phyloP scores from a whole-genome alignment of 2,888 invertebrate genomes.

The Pterostichus niger region DNA sequence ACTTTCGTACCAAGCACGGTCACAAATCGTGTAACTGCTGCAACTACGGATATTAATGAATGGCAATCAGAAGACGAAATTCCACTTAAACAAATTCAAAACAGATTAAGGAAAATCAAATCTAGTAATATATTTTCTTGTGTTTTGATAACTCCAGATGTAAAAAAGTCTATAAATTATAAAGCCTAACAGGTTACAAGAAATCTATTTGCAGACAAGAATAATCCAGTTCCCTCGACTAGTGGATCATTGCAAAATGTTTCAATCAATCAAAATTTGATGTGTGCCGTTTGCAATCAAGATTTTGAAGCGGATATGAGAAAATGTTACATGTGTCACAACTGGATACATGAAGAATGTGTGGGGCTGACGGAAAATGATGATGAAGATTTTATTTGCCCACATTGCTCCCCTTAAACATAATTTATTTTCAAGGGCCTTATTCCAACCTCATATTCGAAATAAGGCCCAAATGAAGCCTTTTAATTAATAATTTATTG shows the following conservation, averaged over 20 bases:
- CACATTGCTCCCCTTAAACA: background rate
- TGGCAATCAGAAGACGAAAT: no score
- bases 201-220: no score
- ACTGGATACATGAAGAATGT: slow-evolving; percentile 62
- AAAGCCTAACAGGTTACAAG: no score
- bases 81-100: no score
- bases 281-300: slow-evolving; percentile 53
- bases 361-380: slow-evolving; percentile 55
- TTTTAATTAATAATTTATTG: background rate
- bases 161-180: no score
- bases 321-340: slow-evolving; percentile 41
- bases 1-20: no score
- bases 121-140: no score
- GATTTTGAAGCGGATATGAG: slow-evolving; percentile 60
- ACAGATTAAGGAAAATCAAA: no score
- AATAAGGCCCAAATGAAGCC: background rate
- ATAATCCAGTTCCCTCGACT: no score
- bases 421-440: background rate
- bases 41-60: no score
- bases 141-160: no score
- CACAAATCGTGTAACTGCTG: no score
- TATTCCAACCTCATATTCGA: background rate
- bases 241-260: background rate
- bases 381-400: slow-evolving; percentile 54
- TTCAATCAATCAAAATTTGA: slow-evolving; percentile 16